Evolutionary conservation across 2,113 vertebrate species (phyloP).

Genomic region (Perca schrenkii): DNA sequence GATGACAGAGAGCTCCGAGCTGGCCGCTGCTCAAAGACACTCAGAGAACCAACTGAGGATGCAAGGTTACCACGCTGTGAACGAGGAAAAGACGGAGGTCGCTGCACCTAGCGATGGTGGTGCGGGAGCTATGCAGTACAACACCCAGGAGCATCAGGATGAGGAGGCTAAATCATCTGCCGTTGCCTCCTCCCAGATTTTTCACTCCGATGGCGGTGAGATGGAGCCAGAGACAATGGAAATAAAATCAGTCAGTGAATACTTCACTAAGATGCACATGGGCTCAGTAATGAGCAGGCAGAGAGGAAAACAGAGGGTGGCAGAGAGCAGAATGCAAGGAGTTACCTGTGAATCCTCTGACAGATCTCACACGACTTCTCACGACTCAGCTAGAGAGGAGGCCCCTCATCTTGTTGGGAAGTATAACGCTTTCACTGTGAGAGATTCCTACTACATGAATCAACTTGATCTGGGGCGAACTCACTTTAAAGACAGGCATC

Average conservation of each 20-base stretch:
- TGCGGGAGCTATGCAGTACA: conserved; percentile 81
- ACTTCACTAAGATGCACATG: conserved; percentile 96
- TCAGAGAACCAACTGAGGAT: conserved; percentile 91
- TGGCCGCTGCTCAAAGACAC: conserved; percentile 93
- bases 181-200: conserved; percentile 92
- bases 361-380: conserved; percentile 83
- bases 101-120: conserved; percentile 78
- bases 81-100: conserved; percentile 91
- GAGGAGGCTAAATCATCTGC: conserved; percentile 89
- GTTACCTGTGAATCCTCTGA: conserved; percentile 84
- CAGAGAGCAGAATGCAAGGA: conserved; percentile 82
- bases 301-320: conserved; percentile 88
- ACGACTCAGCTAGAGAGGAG: conserved; percentile 86
- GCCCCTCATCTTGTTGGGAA: conserved; percentile 85
- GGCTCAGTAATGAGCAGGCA: conserved; percentile 90
- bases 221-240: conserved; percentile 99
- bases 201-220: conserved; percentile 94
- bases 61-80: conserved; percentile 90
- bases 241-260: conserved; percentile 96
- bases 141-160: conserved; percentile 78
- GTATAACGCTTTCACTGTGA: conserved; percentile 89
- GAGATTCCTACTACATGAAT: conserved; percentile 90
- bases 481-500: conserved; percentile 90
- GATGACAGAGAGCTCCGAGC: conserved; percentile 98
- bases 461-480: conserved; percentile 94